Evolutionary conservation across 2,113 vertebrate genomes (phyloP).

Genomic region (Colius striatus): DNA sequence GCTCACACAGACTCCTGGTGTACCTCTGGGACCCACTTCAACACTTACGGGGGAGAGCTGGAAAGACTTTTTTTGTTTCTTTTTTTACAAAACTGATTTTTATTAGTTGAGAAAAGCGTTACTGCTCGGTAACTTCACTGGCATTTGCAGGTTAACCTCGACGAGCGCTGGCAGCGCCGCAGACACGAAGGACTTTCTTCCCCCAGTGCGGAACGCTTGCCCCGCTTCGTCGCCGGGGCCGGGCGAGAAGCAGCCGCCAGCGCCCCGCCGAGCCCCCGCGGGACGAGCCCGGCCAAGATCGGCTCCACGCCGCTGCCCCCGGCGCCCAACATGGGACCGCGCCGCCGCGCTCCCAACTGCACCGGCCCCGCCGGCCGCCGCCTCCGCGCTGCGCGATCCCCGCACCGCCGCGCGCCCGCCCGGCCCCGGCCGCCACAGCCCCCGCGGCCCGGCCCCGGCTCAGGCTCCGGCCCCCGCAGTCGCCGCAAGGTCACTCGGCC

Average conservation of each 20-base stretch:
- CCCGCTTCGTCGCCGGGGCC: not conserved
- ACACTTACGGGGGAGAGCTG: not conserved
- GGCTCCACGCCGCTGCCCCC: not conserved
- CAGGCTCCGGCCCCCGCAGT: no score
- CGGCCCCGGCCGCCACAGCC: not conserved
- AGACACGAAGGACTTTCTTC: not conserved
- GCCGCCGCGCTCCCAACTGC: not conserved
- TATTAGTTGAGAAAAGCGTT: not conserved
- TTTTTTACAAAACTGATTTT: not conserved
- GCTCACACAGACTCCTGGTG: not conserved
- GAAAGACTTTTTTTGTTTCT: not conserved
- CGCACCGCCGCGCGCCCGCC: not conserved
- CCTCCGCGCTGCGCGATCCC: not conserved
- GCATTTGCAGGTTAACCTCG: no score
- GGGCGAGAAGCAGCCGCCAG: not conserved
- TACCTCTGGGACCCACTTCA: not conserved
- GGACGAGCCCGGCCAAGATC: no score
- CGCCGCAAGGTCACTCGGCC: not conserved
- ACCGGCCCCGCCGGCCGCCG: not conserved
- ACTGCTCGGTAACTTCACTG: not conserved
- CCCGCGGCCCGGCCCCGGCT: not conserved
- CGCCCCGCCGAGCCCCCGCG: not conserved
- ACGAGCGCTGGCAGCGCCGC: not conserved
- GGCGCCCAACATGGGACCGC: no score
- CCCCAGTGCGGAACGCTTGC: accelerated